Evolutionary conservation across 1,140 invertebrate species (phyloP).

Genomic region (Anastatus disparis): DNA sequence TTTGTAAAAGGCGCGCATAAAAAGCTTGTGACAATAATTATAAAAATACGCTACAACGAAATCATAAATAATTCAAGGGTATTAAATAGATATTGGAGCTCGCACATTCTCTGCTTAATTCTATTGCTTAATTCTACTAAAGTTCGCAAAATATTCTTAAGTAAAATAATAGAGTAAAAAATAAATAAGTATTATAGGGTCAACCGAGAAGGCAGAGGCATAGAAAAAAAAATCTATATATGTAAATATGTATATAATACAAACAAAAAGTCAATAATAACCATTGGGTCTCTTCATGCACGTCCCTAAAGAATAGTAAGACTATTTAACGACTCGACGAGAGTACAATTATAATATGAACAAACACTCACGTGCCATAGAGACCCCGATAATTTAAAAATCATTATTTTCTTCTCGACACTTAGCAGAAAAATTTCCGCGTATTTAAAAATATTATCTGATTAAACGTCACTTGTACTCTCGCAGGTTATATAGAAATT

Average conservation of each 20-base stretch:
- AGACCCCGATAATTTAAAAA: not conserved
- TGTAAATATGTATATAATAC: conserved; percentile 30
- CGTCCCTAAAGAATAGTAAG: not conserved
- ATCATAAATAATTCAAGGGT: conserved; percentile 6
- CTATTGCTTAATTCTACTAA: conserved; percentile 16
- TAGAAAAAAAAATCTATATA: not conserved
- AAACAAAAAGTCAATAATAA: conserved; percentile 23
- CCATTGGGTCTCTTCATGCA: conserved; percentile 32
- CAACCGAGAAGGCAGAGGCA: conserved; percentile 26
- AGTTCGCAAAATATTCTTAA: conserved; percentile 9
- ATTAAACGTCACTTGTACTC: conserved; percentile 25
- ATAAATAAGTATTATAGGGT: conserved; percentile 7
- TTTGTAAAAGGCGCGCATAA: conserved; percentile 12
- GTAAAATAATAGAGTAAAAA: not conserved
- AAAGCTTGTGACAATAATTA: conserved; percentile 33
- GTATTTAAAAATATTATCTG: too few species aligned
- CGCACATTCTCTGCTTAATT: conserved; percentile 29
- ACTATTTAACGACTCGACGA: conserved; percentile 20
- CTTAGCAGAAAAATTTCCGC: too few species aligned
- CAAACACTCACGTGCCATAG: not conserved
- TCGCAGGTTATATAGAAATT: conserved; percentile 14
- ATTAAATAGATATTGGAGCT: conserved; percentile 1
- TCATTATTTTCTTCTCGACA: too few species aligned
- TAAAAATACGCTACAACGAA: conserved; percentile 8
- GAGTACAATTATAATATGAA: conserved; percentile 25